Percentiles rank a stretch among this genome's conserved stretches.
These are phyloP conservation scores for Sitobion miscanthi DNA, from an alignment of 1,140 invertebrate genomes.

Conservation along the genomic window DNA sequence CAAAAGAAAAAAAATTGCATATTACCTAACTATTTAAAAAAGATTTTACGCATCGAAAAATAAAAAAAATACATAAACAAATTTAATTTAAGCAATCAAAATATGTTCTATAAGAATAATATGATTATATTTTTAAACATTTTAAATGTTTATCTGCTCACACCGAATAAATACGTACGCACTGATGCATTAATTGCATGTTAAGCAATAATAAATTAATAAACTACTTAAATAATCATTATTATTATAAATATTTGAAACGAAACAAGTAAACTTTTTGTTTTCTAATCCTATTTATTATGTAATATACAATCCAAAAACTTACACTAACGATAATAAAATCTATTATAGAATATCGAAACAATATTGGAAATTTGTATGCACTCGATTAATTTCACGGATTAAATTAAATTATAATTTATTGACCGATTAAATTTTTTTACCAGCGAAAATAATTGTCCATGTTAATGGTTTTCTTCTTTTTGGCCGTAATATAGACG, in stretches of 20 bases:
- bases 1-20: not conserved
- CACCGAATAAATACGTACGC: not conserved
- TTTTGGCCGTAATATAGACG: not conserved
- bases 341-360: not conserved
- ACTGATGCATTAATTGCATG: not conserved
- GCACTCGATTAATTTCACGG: not conserved
- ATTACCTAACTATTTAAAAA: not conserved
- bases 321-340: not conserved
- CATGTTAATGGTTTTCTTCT: not conserved
- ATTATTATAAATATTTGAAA: not conserved
- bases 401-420: not conserved
- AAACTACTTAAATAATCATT: not conserved
- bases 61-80: not conserved
- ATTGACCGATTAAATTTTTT: not conserved
- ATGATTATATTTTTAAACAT: not conserved
- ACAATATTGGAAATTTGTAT: not conserved
- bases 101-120: not conserved
- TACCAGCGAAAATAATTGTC: not conserved
- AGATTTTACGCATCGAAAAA: not conserved
- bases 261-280: not conserved
- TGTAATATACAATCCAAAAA: not conserved
- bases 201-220: not conserved
- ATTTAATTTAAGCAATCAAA: not conserved
- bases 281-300: not conserved
- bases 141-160: not conserved